Evolutionary conservation across 2,113 vertebrate species (phyloP).

Genomic region (Chaetodon auriga): DNA sequence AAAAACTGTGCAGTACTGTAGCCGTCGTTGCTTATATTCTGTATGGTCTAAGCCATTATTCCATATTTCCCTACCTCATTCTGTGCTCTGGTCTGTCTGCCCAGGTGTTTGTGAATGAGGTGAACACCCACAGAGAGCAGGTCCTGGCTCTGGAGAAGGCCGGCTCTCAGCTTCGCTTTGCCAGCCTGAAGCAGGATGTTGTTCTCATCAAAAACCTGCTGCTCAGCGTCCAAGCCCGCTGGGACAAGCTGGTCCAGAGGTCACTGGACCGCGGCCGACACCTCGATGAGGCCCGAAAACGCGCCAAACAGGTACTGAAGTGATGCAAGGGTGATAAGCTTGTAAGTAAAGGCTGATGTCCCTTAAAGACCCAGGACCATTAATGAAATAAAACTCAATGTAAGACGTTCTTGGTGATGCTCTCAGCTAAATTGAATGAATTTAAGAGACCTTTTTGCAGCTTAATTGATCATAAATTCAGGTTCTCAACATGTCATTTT

Average conservation of each 20-base stretch:
- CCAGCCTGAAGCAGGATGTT: constrained; percentile 98
- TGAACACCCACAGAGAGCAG: constrained; percentile 95
- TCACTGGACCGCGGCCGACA: constrained; percentile 95
- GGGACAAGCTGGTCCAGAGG: constrained; percentile 98
- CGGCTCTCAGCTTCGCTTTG: constrained; percentile 95
- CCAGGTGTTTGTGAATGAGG: constrained; percentile 98
- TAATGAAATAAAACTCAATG: neutral
- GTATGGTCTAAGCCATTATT: too few species aligned
- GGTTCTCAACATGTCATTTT: neutral
- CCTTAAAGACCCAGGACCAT: neutral
- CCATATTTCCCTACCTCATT: neutral
- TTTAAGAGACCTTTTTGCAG: neutral
- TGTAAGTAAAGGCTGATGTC: neutral
- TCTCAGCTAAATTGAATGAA: neutral
- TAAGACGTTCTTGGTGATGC: neutral
- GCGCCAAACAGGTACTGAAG: constrained; percentile 95
- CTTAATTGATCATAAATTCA: neutral
- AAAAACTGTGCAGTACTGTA: neutral
- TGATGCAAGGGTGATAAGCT: neutral
- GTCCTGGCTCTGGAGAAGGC: constrained; percentile 97
- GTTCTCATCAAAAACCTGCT: constrained; percentile 98
- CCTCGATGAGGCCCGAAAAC: constrained; percentile 95
- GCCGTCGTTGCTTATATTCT: too few species aligned
- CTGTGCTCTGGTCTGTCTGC: neutral
- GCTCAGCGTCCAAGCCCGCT: constrained; percentile 96